Percentiles rank a stretch among this genome's conserved stretches.
Conservation (phyloP, 2,113 vertebrate species). For the Microcebus jonahi region DNA sequence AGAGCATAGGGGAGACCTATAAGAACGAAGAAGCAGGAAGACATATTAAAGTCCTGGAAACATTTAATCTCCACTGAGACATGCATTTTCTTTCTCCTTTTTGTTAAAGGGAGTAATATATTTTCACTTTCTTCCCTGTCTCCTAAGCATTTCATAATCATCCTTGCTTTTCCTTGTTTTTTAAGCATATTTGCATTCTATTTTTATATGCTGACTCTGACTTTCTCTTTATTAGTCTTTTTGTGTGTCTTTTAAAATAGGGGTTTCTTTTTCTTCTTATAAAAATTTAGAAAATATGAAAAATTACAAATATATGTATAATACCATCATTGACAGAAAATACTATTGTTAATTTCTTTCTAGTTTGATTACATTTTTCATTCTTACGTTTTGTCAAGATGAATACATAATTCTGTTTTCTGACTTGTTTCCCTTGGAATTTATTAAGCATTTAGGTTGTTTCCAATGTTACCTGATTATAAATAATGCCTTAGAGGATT, state of each 20-base stretch:
- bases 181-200: not conserved
- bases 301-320: not conserved
- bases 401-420: slow-evolving; percentile 11
- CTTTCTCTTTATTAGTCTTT: not conserved
- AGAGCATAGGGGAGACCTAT: not conserved
- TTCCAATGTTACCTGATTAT: not conserved
- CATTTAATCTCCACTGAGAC: not conserved
- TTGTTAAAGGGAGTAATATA: not conserved
- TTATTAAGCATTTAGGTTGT: slow-evolving; percentile 33
- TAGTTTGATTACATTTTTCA: not conserved
- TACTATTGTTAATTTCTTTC: not conserved
- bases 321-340: not conserved
- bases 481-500: slow-evolving; percentile 1
- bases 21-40: not conserved
- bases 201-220: not conserved
- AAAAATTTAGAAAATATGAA: not conserved
- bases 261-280: slow-evolving; percentile 17
- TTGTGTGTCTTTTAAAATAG: not conserved
- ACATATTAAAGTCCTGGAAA: not conserved
- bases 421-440: slow-evolving; percentile 19
- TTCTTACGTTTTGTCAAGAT: not conserved
- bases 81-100: not conserved
- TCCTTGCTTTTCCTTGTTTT: not conserved
- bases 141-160: not conserved
- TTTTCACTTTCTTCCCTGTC: not conserved